Conservation (phyloP, 64 coral and sea anemone species). For the Stylophora pistillata region DNA sequence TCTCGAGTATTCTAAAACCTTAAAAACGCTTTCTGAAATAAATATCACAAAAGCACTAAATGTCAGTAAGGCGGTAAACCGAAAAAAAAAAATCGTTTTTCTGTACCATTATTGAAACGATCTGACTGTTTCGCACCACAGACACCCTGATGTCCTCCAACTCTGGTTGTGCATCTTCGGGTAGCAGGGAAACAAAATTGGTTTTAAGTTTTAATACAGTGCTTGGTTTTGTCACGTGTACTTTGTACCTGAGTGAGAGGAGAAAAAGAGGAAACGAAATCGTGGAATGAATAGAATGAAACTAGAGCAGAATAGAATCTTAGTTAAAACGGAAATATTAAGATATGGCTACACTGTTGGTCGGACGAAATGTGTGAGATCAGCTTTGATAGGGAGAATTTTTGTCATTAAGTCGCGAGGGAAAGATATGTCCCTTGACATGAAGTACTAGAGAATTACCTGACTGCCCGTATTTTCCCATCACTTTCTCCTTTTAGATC, state of each 20-base stretch:
- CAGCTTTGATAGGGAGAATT: too few relatives aligned
- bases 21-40: too few relatives aligned
- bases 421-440: not conserved
- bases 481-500: not conserved
- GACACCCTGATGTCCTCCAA: constrained; percentile 25
- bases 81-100: not conserved
- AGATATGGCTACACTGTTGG: too few relatives aligned
- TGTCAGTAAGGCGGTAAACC: too few relatives aligned
- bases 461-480: constrained; percentile 31
- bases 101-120: constrained; percentile 44
- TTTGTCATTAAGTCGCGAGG: too few relatives aligned
- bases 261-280: not conserved
- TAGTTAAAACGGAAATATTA: too few relatives aligned
- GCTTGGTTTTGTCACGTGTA: constrained; percentile 38
- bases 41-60: too few relatives aligned
- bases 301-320: too few relatives aligned
- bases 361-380: too few relatives aligned
- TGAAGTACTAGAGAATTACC: not conserved
- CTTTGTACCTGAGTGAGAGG: constrained; percentile 30
- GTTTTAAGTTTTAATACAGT: constrained; percentile 50
- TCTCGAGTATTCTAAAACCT: too few relatives aligned
- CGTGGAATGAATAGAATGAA: not conserved
- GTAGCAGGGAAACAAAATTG: constrained; percentile 37
- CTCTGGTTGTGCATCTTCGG: not conserved
- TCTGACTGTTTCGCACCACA: constrained; percentile 32